phyloP scores from a whole-genome alignment of 2,888 invertebrate species.

The Watsonalla cultraria region DNA sequence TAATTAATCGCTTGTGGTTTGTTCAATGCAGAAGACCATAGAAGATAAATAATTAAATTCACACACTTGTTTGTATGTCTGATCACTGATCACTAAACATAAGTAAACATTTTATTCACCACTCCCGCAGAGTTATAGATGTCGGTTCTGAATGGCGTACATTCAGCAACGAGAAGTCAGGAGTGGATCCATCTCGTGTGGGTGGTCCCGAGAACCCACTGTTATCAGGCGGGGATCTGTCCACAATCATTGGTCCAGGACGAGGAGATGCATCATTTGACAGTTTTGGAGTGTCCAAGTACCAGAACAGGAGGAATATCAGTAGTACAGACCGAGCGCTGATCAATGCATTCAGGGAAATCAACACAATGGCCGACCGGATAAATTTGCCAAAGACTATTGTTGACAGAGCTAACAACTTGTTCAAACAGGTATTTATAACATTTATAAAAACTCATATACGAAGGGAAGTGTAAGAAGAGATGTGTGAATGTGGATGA shows the following conservation, averaged over 20 bases:
- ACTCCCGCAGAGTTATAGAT: slow-evolving; percentile 91
- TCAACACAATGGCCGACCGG: slow-evolving; percentile 98
- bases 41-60: too few relatives aligned
- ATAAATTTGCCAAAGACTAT: slow-evolving; percentile 98
- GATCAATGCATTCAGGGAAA: slow-evolving; percentile 97
- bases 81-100: slow-evolving; percentile 20
- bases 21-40: too few relatives aligned
- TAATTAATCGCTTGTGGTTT: not conserved
- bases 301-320: slow-evolving; percentile 87
- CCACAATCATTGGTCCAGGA: slow-evolving; percentile 93
- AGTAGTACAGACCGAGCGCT: slow-evolving; percentile 96
- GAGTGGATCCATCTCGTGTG: slow-evolving; percentile 99
- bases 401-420: slow-evolving; percentile 95
- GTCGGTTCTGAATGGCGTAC: slow-evolving; percentile 99
- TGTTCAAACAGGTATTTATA: slow-evolving; percentile 93
- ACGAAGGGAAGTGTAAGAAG: too few relatives aligned
- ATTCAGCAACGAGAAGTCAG: slow-evolving; percentile 98
- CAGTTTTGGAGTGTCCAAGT: slow-evolving; percentile 88
- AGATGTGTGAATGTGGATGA: too few relatives aligned
- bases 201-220: slow-evolving; percentile 99
- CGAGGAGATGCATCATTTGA: slow-evolving; percentile 92
- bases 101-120: slow-evolving; percentile 1
- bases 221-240: slow-evolving; percentile 95
- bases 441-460: not conserved
- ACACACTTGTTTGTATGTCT: too few relatives aligned